Percentiles rank a stretch among this genome's conserved stretches.
Evolutionary conservation across 2,888 invertebrate species (phyloP).

Genomic region (Eilema griseolum): DNA sequence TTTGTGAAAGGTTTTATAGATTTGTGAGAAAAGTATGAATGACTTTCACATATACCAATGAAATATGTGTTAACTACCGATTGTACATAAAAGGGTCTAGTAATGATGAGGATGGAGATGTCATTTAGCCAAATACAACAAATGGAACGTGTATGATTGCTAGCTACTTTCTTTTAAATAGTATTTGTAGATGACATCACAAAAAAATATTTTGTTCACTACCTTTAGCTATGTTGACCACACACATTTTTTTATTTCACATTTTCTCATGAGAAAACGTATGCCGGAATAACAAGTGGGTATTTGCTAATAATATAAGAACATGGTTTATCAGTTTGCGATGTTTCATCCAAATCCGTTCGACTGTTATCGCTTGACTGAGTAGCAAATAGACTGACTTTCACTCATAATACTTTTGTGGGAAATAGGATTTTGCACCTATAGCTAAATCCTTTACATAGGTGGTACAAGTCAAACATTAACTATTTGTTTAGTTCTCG

Average conservation of each 20-base stretch:
- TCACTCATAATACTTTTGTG: too few relatives aligned
- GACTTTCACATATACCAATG: neutral
- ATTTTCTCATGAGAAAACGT: too few relatives aligned
- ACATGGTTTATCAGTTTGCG: too few relatives aligned
- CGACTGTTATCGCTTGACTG: too few relatives aligned
- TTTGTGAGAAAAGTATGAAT: conserved; percentile 9
- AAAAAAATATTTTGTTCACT: too few relatives aligned
- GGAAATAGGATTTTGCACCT: neutral
- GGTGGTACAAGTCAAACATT: conserved; percentile 8
- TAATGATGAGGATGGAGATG: neutral
- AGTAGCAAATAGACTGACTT: too few relatives aligned
- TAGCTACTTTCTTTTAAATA: neutral
- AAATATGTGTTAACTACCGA: conserved; percentile 3
- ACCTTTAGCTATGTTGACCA: too few relatives aligned
- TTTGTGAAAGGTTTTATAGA: conserved; percentile 6
- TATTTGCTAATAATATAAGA: too few relatives aligned
- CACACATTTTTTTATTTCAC: too few relatives aligned
- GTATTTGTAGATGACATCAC: neutral
- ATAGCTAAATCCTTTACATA: neutral
- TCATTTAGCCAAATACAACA: neutral
- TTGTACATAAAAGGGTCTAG: neutral
- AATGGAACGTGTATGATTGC: neutral
- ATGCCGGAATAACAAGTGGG: too few relatives aligned
- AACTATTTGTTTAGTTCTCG: conserved; percentile 8
- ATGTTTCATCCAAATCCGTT: too few relatives aligned